Percentiles rank a stretch among this genome's conserved stretches.
phyloP scores from a whole-genome alignment of 2,888 invertebrate genomes.

The Acrobasis consociella region DNA sequence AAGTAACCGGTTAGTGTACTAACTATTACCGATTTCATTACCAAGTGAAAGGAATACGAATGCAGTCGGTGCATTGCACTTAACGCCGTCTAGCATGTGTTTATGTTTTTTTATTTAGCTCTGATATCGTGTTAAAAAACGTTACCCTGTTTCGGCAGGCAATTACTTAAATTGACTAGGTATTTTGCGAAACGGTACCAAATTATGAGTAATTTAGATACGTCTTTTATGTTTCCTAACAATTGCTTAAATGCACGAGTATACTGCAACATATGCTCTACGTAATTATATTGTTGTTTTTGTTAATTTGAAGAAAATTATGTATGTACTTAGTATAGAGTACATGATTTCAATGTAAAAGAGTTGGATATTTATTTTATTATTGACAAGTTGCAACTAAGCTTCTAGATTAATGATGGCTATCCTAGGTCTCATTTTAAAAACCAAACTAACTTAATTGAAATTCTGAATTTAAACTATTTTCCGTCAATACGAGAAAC shows the following conservation, averaged over 20 bases:
- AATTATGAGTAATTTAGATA: background rate
- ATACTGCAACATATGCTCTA: background rate
- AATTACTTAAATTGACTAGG: background rate
- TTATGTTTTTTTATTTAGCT: background rate
- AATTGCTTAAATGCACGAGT: background rate
- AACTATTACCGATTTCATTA: constrained; percentile 7
- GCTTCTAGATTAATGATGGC: no score
- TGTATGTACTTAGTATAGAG: no score
- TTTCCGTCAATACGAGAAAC: no score
- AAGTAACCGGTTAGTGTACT: background rate
- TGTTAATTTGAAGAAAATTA: no score
- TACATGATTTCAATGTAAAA: no score
- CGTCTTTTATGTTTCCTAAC: background rate
- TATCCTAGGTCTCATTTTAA: no score
- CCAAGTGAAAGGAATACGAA: constrained; percentile 20
- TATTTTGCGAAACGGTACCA: background rate
- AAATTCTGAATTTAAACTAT: no score
- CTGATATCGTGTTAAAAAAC: background rate
- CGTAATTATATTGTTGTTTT: no score
- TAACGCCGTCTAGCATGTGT: constrained; percentile 12
- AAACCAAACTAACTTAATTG: no score
- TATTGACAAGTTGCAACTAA: no score
- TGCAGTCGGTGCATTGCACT: constrained; percentile 5
- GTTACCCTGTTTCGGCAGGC: no score
- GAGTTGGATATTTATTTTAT: no score